phyloP scores from a whole-genome alignment of 1,140 invertebrate species.

The Micrasema longulum region DNA sequence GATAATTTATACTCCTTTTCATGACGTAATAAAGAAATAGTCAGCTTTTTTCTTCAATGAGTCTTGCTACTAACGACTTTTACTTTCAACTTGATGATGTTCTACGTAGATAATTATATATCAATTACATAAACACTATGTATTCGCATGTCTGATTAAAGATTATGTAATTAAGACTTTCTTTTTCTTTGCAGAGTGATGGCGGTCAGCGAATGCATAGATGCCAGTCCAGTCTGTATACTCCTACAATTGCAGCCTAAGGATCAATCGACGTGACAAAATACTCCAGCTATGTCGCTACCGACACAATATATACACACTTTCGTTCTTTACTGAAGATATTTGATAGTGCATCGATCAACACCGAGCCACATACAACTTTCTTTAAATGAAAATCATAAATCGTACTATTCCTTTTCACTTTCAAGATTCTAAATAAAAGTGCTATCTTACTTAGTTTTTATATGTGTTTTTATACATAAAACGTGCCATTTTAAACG shows the following conservation, averaged over 20 bases:
- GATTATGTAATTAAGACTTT: not conserved
- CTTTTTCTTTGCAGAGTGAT: conserved; percentile 27
- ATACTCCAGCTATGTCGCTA: not conserved
- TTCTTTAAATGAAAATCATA: not conserved
- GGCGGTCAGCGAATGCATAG: conserved; percentile 22
- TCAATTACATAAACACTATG: not conserved
- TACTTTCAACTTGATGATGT: too few species aligned
- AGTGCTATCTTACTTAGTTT: not conserved
- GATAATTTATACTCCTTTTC: too few species aligned
- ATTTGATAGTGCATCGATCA: conserved; percentile 4
- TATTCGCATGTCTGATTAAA: not conserved
- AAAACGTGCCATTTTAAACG: conserved; percentile 7
- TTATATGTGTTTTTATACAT: not conserved
- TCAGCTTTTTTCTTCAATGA: too few species aligned
- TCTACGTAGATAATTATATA: not conserved
- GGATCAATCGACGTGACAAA: conserved; percentile 8
- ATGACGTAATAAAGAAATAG: too few species aligned
- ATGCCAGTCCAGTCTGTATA: not conserved
- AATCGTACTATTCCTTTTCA: not conserved
- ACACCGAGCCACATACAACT: conserved; percentile 12
- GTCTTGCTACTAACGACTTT: too few species aligned
- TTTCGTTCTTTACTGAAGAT: conserved; percentile 2
- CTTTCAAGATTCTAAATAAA: conserved; percentile 2
- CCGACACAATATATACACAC: not conserved
- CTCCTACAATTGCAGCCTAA: not conserved